Evolutionary conservation across 2,888 invertebrate species (phyloP), one percentile per base, ranked within the genome.

Genomic region (Drosophila fulvimacula): DNA sequence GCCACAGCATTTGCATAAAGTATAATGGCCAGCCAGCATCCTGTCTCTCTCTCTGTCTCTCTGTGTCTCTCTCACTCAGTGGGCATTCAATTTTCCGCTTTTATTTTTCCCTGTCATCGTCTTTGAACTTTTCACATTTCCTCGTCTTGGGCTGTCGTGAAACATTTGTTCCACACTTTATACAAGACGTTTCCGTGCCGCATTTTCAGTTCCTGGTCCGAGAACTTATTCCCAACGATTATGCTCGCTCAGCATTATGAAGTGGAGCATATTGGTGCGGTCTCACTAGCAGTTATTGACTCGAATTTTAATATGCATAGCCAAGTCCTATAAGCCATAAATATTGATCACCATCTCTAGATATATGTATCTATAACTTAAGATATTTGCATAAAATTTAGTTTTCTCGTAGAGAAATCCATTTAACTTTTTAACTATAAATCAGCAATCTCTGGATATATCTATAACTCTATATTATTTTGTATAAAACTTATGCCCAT

Each of bases 1-100:
- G 83, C 82, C 80, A 72, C 83, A 82, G 83, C 81, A 86, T 86
- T 86, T 87, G 85, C 86, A 86, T 86, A 87, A 87, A 85, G 85
- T 81, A 85, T 87, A 87, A 86, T 87, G 76, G 80, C 82, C 78
- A 82, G 80, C 82, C 79, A 82, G 78, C 71, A 87, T 86, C 84
- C 81, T 78, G 82, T 56, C 36, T 24, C 24, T 2, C 10, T n/a
- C 24, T 46, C 49, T 7, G 10, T 19, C 34, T 34, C 34, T 7
- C 11, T 46, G 11, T 41, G 3, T 42, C 13, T 42, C 42, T 21
- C 42, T 46, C 27, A 2, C 24, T 46, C 74, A 73, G 63, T 78
- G 70, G 62, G 80, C 82, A 87, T 87, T 87, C 88, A 85, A 85
- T 86, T 87, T 87, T 78, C 79, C 69, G 69, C 78, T 60, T 42